Conservation (phyloP, 1,140 invertebrate genomes). For the Mercenaria mercenaria region DNA sequence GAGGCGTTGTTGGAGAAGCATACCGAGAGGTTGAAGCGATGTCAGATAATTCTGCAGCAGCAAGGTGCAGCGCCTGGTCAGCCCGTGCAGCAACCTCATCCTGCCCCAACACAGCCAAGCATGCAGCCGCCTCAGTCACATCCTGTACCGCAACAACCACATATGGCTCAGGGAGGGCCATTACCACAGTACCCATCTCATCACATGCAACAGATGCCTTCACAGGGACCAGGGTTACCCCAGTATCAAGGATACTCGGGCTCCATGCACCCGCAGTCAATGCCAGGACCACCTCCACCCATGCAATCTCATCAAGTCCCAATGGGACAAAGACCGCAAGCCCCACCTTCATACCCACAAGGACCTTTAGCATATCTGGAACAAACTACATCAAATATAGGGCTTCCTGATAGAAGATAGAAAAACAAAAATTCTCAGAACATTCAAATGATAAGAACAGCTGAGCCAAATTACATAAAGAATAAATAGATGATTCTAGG, state of each 20-base stretch:
- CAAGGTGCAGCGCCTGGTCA: neutral
- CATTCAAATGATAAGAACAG: too few species aligned
- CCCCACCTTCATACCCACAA: constrained; percentile 64
- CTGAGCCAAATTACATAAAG: too few species aligned
- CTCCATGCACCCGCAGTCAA: constrained; percentile 13
- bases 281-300: neutral
- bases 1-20: constrained; percentile 56
- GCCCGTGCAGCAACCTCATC: neutral
- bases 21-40: constrained; percentile 53
- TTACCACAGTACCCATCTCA: constrained; percentile 31
- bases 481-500: too few species aligned
- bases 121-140: constrained; percentile 31
- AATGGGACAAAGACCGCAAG: constrained; percentile 20
- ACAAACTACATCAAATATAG: constrained; percentile 64
- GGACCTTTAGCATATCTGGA: constrained; percentile 61
- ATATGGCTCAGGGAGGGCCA: neutral
- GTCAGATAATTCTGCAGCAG: constrained; percentile 47
- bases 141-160: constrained; percentile 1
- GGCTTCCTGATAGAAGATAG: constrained; percentile 58
- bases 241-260: constrained; percentile 50
- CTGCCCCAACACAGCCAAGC: neutral
- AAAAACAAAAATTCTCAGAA: too few species aligned
- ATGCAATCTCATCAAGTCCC: constrained; percentile 33
- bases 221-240: constrained; percentile 1
- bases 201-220: constrained; percentile 24